Percentiles rank a stretch among this genome's conserved stretches.
phyloP scores from a whole-genome alignment of 1,140 invertebrate species.

The Musca vetustissima region DNA sequence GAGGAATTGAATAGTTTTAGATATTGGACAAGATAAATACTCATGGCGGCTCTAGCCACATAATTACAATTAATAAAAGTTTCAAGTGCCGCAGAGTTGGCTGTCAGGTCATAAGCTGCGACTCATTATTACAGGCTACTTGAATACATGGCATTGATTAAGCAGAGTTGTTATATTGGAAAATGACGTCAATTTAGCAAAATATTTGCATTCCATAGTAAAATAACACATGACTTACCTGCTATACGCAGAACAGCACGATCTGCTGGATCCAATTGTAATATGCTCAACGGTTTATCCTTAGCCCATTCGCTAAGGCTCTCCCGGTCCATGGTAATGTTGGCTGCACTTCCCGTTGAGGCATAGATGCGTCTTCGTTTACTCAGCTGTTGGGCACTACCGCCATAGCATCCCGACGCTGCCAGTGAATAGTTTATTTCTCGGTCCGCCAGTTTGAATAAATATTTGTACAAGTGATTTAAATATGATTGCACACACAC shows the following conservation, averaged over 20 bases:
- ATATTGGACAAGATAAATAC: too few relatives aligned
- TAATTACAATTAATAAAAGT: too few relatives aligned
- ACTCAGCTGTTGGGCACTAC: constrained; percentile 11
- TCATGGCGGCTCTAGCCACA: too few relatives aligned
- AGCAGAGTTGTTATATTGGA: neutral
- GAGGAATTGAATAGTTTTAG: too few relatives aligned
- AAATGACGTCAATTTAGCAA: neutral
- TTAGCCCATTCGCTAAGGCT: constrained; percentile 93
- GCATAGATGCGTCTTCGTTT: constrained; percentile 51
- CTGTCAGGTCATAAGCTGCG: too few relatives aligned
- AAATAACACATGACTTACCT: constrained; percentile 65
- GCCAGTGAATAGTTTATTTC: constrained; percentile 7
- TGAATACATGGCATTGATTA: too few relatives aligned
- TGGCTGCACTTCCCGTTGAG: constrained; percentile 51
- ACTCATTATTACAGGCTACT: too few relatives aligned
- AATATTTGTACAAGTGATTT: too few relatives aligned
- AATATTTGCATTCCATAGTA: neutral
- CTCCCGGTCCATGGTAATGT: constrained; percentile 55
- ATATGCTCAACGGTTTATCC: constrained; percentile 92
- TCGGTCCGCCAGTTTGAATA: constrained; percentile 15
- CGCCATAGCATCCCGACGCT: constrained; percentile 1
- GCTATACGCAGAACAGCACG: constrained; percentile 93
- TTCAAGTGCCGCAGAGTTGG: too few relatives aligned
- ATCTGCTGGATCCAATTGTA: constrained; percentile 92
- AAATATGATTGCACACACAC: too few relatives aligned